Base-by-base conservation (phyloP, 2,113 vertebrate species). In the Tonatia bakeri region DNA sequence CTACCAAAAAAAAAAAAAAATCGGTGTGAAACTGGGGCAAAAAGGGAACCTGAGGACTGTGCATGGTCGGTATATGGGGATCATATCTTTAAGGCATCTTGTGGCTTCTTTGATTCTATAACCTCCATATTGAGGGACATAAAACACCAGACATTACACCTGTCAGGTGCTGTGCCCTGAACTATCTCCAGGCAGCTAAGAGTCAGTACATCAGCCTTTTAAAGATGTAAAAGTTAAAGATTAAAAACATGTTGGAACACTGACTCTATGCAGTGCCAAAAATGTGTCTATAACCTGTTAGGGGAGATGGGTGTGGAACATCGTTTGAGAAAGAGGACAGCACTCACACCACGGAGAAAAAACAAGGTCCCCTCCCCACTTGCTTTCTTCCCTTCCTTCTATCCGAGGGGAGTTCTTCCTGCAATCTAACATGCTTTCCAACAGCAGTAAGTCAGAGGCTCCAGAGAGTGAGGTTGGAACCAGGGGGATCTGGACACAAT, bases 201-300 rank as follows among this genome's bases (percentile, higher is more conserved):
- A 98, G 95, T 98, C 97, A 98, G 85, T 96, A 98, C 98, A 98
- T 98, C 98, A 99, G 98, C 98, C 98, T 96, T 98, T 69, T 98
- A 98, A 98, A 97, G 97, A 98, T 69, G 26, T 97, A 97, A 97
- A 98, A 98, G 98, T 97, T 73, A 87, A 98, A 98, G 98, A 98
- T 98, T 98, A 98, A 98, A 98, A 99, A 99, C 98, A 97, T 98
- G 98, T 98, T 99, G 99, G 98, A 99, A 99, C 98, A 69, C 97
- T 99, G 98, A 98, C 98, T 97, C 90, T 94, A 97, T n/a, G 93
- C 85, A 26, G 96, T 99, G 99, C 99, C 99, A 99, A 99, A 99
- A 99, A 99, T 98, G 97, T 98, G 98, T 98, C 98, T 98, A 88
- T 97, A 98, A 98, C 98, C 98, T 98, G 98, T 98, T 99, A 97